Percentiles rank a stretch among this genome's conserved stretches.
Conservation (phyloP, 1,140 invertebrate genomes). For the Pseudobourletiella spinata region DNA sequence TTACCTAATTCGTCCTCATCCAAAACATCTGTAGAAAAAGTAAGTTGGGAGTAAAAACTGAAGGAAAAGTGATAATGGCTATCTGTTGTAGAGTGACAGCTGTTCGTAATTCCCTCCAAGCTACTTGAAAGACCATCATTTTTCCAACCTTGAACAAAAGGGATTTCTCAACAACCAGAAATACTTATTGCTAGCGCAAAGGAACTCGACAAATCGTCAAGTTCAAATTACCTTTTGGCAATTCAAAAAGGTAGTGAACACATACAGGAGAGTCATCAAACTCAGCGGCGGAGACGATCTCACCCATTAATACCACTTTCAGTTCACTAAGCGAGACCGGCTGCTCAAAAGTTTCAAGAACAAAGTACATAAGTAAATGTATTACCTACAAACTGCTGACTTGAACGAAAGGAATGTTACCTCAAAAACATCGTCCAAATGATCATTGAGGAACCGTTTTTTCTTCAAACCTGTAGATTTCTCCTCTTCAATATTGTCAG, state of each 20-base stretch:
- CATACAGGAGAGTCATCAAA: slow-evolving; percentile 24
- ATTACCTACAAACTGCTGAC: background rate
- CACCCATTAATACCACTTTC: slow-evolving; percentile 19
- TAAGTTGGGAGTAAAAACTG: slow-evolving; percentile 21
- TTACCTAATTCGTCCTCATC: slow-evolving; percentile 22
- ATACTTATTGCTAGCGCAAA: background rate
- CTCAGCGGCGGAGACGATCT: slow-evolving; percentile 23
- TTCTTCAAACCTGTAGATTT: background rate
- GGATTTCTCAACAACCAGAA: no score
- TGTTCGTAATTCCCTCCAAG: slow-evolving; percentile 26
- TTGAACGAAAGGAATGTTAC: slow-evolving; percentile 1
- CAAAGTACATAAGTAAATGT: background rate
- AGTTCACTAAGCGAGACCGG: slow-evolving; percentile 16
- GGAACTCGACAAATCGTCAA: background rate
- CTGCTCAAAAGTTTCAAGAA: slow-evolving; percentile 2
- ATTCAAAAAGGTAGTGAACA: slow-evolving; percentile 23
- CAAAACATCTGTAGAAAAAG: slow-evolving; percentile 17
- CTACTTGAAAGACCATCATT: slow-evolving; percentile 16
- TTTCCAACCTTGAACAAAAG: slow-evolving; percentile 24
- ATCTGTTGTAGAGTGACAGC: slow-evolving; percentile 7
- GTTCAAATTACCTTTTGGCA: slow-evolving; percentile 21
- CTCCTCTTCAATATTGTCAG: background rate
- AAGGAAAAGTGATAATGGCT: slow-evolving; percentile 25
- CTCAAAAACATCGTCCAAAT: slow-evolving; percentile 12
- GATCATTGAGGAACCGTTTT: background rate